Evolutionary conservation across 1,140 invertebrate species (phyloP).

Genomic region (Lepidostoma basale): DNA sequence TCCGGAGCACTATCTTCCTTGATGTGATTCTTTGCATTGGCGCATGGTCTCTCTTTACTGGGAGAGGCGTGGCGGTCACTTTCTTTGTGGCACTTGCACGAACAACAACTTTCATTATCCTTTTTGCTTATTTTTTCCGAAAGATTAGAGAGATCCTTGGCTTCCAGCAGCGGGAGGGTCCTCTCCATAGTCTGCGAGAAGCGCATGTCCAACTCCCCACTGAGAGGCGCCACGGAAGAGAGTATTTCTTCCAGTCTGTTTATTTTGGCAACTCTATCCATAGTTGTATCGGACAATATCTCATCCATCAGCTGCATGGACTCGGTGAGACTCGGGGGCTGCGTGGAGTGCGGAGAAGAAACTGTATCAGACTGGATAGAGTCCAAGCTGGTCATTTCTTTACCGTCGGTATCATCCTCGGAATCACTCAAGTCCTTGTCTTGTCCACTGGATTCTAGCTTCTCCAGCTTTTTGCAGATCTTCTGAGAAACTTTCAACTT

Average conservation of each 20-base stretch:
- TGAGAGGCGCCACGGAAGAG: conserved; percentile 72
- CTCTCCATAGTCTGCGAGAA: conserved; percentile 60
- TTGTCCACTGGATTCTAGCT: conserved; percentile 77
- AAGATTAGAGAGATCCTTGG: conserved; percentile 58
- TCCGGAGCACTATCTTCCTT: not conserved
- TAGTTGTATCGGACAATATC: conserved; percentile 79
- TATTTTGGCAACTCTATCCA: conserved; percentile 86
- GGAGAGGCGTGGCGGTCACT: conserved; percentile 46
- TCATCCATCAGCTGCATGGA: conserved; percentile 90
- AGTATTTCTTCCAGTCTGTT: conserved; percentile 85
- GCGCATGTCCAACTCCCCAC: conserved; percentile 56
- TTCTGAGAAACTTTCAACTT: conserved; percentile 91
- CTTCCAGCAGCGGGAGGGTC: conserved; percentile 58
- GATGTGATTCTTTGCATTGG: conserved; percentile 4
- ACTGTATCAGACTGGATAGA: conserved; percentile 76
- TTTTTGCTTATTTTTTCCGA: conserved; percentile 57
- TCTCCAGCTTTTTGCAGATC: conserved; percentile 91
- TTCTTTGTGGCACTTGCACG: conserved; percentile 62
- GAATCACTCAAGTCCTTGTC: conserved; percentile 71
- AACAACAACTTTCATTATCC: conserved; percentile 57
- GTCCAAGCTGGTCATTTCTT: conserved; percentile 79
- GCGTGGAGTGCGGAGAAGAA: conserved; percentile 73
- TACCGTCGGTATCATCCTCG: conserved; percentile 71
- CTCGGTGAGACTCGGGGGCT: conserved; percentile 87
- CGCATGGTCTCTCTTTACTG: conserved; percentile 51